phyloP scores from a whole-genome alignment of 2,888 invertebrate species.

The Euplagia quadripunctaria region DNA sequence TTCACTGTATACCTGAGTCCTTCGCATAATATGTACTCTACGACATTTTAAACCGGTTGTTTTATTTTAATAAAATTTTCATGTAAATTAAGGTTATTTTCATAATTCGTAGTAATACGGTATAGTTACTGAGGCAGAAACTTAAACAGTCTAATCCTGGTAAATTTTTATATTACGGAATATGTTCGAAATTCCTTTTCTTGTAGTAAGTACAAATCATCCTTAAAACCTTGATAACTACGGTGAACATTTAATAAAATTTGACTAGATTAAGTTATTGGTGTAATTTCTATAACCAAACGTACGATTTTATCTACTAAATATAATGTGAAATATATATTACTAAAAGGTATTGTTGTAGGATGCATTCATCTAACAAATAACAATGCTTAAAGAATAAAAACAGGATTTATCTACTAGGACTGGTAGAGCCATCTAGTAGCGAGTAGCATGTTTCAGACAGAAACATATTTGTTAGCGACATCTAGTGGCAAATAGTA shows the following conservation, averaged over 20 bases:
- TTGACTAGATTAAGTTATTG: too few relatives aligned
- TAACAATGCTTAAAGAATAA: too few relatives aligned
- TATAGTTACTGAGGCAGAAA: neutral
- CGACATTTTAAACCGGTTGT: neutral
- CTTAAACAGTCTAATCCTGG: neutral
- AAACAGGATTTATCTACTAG: too few relatives aligned
- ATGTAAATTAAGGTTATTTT: neutral
- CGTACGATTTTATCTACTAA: neutral
- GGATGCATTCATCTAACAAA: too few relatives aligned
- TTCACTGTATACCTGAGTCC: neutral
- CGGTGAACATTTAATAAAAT: too few relatives aligned
- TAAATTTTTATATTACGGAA: too few relatives aligned
- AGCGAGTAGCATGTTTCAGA: slow-evolving; percentile 15
- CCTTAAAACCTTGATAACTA: too few relatives aligned
- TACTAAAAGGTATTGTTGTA: neutral
- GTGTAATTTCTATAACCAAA: too few relatives aligned
- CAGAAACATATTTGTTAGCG: neutral
- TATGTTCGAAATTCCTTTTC: too few relatives aligned
- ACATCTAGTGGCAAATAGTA: slow-evolving; percentile 41
- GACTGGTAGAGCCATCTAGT: slow-evolving; percentile 38
- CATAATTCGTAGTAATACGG: neutral
- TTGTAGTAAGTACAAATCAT: too few relatives aligned
- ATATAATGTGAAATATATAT: neutral
- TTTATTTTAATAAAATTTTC: neutral
- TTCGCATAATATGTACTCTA: neutral